These are phyloP conservation scores for Todiramphus chloris DNA, from an alignment of 2,113 vertebrate genomes.

Conservation along the genomic window DNA sequence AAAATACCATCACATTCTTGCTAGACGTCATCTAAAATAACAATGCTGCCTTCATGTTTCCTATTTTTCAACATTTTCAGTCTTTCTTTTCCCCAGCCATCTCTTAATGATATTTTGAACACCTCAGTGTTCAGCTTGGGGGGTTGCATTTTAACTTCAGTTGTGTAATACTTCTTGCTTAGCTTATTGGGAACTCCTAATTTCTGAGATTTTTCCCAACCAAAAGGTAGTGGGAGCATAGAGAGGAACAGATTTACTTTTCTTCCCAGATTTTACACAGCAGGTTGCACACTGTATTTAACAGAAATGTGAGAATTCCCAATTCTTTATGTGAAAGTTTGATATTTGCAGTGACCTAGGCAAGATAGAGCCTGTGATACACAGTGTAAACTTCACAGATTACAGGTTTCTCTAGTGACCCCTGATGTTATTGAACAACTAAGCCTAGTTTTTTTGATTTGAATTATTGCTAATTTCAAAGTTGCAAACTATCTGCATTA, in stretches of 20 bases:
- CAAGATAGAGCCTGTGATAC: background rate
- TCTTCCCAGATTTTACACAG: background rate
- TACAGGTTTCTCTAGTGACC: background rate
- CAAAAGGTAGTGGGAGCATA: background rate
- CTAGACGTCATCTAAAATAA: background rate
- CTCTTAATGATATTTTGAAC: background rate
- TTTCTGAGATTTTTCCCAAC: background rate
- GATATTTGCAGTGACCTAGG: background rate
- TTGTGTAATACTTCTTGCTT: background rate
- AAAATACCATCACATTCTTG: background rate
- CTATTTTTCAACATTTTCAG: background rate
- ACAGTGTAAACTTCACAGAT: background rate
- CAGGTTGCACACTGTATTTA: background rate
- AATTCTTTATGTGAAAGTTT: background rate
- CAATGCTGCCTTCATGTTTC: background rate
- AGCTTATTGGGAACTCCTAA: background rate
- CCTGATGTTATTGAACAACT: background rate
- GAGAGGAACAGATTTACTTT: background rate
- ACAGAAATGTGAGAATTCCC: background rate
- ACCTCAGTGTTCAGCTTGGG: background rate
- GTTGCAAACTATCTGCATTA: background rate
- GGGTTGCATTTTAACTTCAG: background rate
- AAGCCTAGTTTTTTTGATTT: background rate
- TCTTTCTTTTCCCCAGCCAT: background rate
- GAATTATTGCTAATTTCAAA: background rate